A percentile compares a stretch with the other conserved stretches of the same genome.
Conservation (phyloP, 2,113 vertebrate species). For the Python bivittatus region DNA sequence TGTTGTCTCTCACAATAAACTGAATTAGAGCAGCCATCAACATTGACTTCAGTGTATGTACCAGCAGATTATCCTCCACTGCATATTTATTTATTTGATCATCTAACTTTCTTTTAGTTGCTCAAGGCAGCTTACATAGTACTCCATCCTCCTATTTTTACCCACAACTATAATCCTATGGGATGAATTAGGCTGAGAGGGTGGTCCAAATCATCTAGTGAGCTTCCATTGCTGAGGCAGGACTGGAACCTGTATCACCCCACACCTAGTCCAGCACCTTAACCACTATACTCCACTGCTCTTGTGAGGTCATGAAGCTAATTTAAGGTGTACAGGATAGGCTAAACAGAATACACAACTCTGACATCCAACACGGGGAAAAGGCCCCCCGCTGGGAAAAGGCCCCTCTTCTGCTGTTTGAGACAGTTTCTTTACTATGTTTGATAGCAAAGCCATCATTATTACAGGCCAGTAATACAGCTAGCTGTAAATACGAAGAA, state of each 20-base stretch:
- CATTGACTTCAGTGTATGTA: background rate
- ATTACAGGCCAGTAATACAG: background rate
- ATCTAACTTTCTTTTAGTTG: background rate
- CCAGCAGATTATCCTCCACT: background rate
- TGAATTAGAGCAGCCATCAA: background rate
- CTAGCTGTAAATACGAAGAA: background rate
- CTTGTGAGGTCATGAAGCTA: background rate
- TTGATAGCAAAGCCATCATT: background rate
- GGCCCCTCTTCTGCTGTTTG: background rate
- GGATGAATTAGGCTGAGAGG: background rate
- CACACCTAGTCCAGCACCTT: background rate
- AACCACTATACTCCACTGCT: background rate
- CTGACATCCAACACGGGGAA: background rate
- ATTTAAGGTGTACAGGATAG: background rate
- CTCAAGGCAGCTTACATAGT: background rate
- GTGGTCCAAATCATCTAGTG: background rate
- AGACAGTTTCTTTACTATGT: background rate
- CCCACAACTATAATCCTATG: background rate
- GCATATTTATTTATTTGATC: background rate
- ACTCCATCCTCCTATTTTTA: background rate
- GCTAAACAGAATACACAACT: background rate
- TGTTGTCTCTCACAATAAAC: background rate
- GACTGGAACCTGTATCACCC: background rate
- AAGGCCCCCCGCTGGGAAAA: background rate
- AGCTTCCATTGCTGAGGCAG: background rate